Percentiles rank a stretch among this genome's conserved stretches.
Conservation (phyloP, 1,140 invertebrate genomes). For the Zaprionus ornatus region DNA sequence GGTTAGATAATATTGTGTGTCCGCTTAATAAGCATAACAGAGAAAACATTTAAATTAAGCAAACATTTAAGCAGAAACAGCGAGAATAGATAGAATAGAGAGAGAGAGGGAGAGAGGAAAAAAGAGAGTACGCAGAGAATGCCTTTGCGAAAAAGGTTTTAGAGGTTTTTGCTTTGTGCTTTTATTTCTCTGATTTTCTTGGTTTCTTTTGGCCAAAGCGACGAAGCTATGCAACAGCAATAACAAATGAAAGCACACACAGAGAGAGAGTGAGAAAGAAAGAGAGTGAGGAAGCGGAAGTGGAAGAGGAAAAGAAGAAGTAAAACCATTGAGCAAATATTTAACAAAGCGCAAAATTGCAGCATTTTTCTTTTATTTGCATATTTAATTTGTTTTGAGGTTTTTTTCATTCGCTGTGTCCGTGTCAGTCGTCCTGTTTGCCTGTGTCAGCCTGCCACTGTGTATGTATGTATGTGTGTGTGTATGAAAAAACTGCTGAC, state of each 20-base stretch:
- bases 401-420: conserved; percentile 46
- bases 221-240: conserved; percentile 3
- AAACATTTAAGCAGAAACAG: conserved; percentile 32
- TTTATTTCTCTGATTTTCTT: background rate
- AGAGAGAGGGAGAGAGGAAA: background rate
- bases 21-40: conserved; percentile 30
- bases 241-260: conserved; percentile 7
- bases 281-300: background rate
- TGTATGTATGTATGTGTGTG: background rate
- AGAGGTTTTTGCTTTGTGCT: conserved; percentile 1
- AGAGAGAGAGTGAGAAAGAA: background rate
- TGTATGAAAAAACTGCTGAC: conserved; percentile 55
- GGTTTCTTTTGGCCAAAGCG: background rate
- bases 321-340: conserved; percentile 77
- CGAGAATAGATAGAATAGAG: background rate
- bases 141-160: background rate
- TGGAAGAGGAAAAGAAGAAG: conserved; percentile 18
- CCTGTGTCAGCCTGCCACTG: background rate
- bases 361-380: conserved; percentile 75
- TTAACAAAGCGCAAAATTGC: conserved; percentile 80
- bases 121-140: background rate
- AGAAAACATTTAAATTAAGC: conserved; percentile 43
- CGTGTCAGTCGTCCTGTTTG: background rate
- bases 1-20: conserved; percentile 32
- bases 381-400: conserved; percentile 80